Percentiles rank a stretch among this genome's conserved stretches.
phyloP scores from a whole-genome alignment of 2,113 vertebrate species.

The Coturnix japonica region DNA sequence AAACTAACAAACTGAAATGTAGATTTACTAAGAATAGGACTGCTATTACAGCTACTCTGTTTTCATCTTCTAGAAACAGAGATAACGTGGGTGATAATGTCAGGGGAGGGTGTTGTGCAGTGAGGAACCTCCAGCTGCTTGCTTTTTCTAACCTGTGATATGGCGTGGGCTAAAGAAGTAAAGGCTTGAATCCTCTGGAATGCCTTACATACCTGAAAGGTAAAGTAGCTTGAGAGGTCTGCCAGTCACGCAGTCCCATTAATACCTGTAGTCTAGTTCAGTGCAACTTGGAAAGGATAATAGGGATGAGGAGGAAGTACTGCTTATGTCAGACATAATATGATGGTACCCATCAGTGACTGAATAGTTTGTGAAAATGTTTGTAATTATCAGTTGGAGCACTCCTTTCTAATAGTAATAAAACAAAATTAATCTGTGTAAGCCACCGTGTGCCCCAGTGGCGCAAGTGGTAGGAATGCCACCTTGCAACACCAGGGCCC shows the following conservation, averaged over 20 bases:
- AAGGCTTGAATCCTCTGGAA: neutral
- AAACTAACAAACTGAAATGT: slow-evolving; percentile 25
- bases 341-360: neutral
- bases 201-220: neutral
- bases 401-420: neutral
- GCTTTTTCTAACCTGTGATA: neutral
- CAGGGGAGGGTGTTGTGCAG: neutral
- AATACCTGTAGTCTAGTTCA: neutral
- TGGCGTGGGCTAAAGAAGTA: neutral
- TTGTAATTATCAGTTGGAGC: neutral
- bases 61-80: neutral
- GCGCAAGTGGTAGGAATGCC: too few relatives aligned
- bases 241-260: neutral
- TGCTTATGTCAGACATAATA: neutral
- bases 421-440: neutral
- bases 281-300: neutral
- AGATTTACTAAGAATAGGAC: slow-evolving; percentile 8
- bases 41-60: neutral
- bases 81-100: neutral
- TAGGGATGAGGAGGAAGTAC: neutral
- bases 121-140: neutral
- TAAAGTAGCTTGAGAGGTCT: neutral
- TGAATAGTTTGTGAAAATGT: neutral
- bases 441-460: too few relatives aligned
- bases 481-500: too few relatives aligned